Percentiles rank a stretch among this genome's conserved stretches.
These are phyloP conservation scores for Callorhinus ursinus DNA, from an alignment of 2,113 vertebrate genomes.

Conservation along the genomic window DNA sequence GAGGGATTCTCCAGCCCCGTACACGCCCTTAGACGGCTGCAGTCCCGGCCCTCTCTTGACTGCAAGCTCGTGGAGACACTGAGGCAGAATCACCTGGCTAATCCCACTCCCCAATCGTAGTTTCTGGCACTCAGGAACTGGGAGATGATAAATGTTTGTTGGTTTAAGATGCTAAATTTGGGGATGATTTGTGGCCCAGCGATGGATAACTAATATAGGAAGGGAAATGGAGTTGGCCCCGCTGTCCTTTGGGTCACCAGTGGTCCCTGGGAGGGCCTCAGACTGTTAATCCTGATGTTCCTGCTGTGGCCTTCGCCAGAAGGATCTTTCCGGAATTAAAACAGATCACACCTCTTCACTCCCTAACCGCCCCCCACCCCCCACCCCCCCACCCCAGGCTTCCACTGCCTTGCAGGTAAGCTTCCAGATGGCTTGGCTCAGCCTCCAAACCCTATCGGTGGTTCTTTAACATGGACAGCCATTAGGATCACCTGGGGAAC, in stretches of 20 bases:
- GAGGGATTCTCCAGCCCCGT: neutral
- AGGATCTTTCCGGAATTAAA: neutral
- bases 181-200: neutral
- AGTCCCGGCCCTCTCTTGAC: neutral
- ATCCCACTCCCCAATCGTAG: neutral
- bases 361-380: too few relatives aligned
- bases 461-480: neutral
- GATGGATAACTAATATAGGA: neutral
- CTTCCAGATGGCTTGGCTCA: neutral
- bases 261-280: neutral
- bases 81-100: neutral
- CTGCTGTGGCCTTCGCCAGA: neutral
- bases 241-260: neutral
- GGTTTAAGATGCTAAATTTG: neutral
- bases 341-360: neutral
- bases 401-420: neutral
- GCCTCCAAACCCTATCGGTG: neutral
- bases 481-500: neutral
- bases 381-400: neutral
- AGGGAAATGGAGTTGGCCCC: neutral
- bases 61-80: neutral
- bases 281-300: neutral
- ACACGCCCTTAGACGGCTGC: neutral
- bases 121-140: neutral
- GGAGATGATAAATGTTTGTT: neutral